Base-by-base conservation (phyloP, 2,113 vertebrate species). In the Chaenocephalus aceratus region DNA sequence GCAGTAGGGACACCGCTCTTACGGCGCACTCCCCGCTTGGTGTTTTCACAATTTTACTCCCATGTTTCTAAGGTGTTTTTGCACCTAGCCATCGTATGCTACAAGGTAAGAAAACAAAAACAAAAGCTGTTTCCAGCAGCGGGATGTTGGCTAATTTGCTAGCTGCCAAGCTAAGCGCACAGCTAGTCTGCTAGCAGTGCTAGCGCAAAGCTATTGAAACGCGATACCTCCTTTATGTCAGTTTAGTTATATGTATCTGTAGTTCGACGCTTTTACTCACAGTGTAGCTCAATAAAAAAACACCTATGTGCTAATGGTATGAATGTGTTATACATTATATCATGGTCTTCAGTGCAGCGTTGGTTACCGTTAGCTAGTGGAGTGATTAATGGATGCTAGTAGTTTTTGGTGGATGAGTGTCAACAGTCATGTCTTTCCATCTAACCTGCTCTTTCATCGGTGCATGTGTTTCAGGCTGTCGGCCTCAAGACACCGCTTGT, bases 1-100 rank as follows among this genome's bases (percentile, higher is more conserved):
- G 86, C 90, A 82, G 86, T 71, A 88, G 83, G 81, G 80, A 83
- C 87, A 83, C 79, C 75, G 81, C 88, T 80, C 78, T 75, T 57
- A 67, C 71, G 61, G 68, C 53, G 10, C 64, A 8, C 75, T 52
- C 62, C 72, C 77, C 18, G 73, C 83, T 72, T 66, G 52, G n/a
- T 54, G 77, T 30, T 51, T 26, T 16, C 63, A 8, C 73, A 11
- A 52, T 14, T 51, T 30, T 23, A 1, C 61, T 49, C 63, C 68
- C 53, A 34, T 34, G 65, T 34, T 69, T 81, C 62, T 74, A 76
- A 82, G 86, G 26, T 18, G 4, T 2, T 49, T 14, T 1, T 5
- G 66, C 61, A 5, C 16, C 18, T 45, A 18, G 14, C 14, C 44
- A 7, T 26, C 66, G 46, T 8, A 6, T 6, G 75, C 36, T 54